These are phyloP conservation scores for Baryphthengus martii DNA, from an alignment of 2,113 vertebrate genomes.

Conservation along the genomic window DNA sequence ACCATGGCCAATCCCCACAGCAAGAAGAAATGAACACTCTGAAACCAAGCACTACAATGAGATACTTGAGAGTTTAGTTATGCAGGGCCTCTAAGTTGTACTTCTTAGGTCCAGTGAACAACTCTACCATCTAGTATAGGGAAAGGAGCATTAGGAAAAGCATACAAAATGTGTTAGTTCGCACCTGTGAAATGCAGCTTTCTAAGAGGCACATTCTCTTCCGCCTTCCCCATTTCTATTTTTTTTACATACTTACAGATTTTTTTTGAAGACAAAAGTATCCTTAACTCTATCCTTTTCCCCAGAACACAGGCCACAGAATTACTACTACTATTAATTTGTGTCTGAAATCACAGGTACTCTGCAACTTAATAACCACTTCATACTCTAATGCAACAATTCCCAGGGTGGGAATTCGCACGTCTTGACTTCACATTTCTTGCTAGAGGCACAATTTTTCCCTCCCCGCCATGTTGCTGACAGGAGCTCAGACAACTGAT, in stretches of 20 bases:
- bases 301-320: rapidly evolving
- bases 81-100: background rate
- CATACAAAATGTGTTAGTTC: rapidly evolving
- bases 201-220: background rate
- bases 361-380: background rate
- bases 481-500: background rate
- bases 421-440: background rate
- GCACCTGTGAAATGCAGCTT: background rate
- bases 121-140: background rate
- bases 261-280: background rate
- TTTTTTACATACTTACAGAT: background rate
- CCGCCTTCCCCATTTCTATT: rapidly evolving
- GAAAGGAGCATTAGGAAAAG: background rate
- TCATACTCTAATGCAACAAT: background rate
- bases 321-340: background rate
- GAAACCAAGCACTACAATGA: background rate
- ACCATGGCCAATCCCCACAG: rapidly evolving
- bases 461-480: background rate
- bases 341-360: background rate
- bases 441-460: background rate
- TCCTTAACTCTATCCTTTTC: background rate
- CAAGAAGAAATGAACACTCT: background rate
- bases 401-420: background rate
- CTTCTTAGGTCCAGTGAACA: background rate
- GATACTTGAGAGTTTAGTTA: background rate